These are phyloP conservation scores for Hippopotamus amphibius DNA, from an alignment of 2,113 vertebrate genomes.

Conservation along the genomic window DNA sequence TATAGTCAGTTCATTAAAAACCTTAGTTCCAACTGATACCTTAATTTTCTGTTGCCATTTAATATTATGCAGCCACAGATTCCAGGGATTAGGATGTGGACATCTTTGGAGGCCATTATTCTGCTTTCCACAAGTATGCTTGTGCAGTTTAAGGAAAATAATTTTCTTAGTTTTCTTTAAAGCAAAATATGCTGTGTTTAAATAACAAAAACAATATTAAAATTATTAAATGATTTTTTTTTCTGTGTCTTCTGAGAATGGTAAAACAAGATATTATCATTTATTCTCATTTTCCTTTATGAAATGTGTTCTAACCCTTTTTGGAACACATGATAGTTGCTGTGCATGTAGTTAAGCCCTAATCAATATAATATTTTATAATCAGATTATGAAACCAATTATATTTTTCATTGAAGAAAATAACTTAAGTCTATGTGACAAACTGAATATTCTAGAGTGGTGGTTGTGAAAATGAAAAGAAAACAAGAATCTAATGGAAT, in stretches of 20 bases:
- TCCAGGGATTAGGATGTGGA: too few relatives aligned
- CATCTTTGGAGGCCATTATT: neutral
- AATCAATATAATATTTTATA: conserved; percentile 55
- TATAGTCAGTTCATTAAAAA: too few relatives aligned
- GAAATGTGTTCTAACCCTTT: conserved; percentile 77
- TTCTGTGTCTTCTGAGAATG: conserved; percentile 79
- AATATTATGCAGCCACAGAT: too few relatives aligned
- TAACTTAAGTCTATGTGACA: neutral
- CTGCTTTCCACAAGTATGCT: neutral
- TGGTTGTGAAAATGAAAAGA: neutral
- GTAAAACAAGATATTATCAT: conserved; percentile 83
- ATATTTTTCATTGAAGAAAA: neutral
- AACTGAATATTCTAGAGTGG: neutral
- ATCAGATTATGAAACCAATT: neutral
- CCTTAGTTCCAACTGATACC: too few relatives aligned
- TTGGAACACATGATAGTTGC: conserved; percentile 83
- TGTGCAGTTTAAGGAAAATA: neutral
- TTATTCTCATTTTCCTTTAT: conserved; percentile 79
- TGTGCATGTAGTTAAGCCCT: conserved; percentile 84
- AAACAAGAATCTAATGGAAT: neutral
- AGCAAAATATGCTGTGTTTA: too few relatives aligned
- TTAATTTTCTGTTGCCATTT: too few relatives aligned
- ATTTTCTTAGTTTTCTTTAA: too few relatives aligned
- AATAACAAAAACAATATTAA: conserved; percentile 66
- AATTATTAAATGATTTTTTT: conserved; percentile 80